Percentiles rank a stretch among this genome's conserved stretches.
Evolutionary conservation across 2,113 vertebrate genomes (phyloP).

Genomic region (Oxyruncus cristatus): DNA sequence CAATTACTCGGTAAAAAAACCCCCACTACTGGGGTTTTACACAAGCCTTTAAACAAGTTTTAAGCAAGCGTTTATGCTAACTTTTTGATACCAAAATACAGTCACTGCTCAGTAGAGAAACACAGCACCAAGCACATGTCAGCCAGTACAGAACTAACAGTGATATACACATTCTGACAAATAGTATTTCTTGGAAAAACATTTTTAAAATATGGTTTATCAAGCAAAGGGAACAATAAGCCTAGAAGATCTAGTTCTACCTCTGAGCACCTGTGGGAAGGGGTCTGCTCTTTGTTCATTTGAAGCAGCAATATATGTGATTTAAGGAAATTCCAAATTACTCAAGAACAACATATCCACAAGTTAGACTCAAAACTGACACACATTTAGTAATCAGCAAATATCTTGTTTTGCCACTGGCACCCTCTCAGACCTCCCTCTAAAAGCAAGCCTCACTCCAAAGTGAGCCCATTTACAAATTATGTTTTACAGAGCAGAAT

Average conservation of each 20-base stretch:
- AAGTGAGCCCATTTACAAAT: neutral
- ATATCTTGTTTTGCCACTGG: neutral
- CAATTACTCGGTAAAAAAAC: neutral
- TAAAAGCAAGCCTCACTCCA: neutral
- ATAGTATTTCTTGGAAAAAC: neutral
- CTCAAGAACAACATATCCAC: neutral
- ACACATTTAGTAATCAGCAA: neutral
- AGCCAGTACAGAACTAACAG: neutral
- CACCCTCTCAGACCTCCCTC: neutral
- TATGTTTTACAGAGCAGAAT: neutral
- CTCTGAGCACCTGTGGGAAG: neutral
- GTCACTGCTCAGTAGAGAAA: neutral
- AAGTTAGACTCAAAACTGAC: neutral
- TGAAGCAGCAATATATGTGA: neutral
- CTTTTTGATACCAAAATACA: neutral
- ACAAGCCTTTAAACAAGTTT: too few relatives aligned
- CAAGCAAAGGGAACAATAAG: neutral
- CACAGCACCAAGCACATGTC: neutral
- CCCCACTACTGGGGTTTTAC: too few relatives aligned
- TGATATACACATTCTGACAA: neutral
- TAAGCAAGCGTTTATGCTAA: neutral
- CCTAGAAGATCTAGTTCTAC: neutral
- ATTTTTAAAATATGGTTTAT: neutral
- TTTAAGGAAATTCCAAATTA: neutral
- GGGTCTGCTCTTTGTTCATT: neutral